phyloP scores from a whole-genome alignment of 2,113 vertebrate genomes.

The Dryoscopus gambensis region DNA sequence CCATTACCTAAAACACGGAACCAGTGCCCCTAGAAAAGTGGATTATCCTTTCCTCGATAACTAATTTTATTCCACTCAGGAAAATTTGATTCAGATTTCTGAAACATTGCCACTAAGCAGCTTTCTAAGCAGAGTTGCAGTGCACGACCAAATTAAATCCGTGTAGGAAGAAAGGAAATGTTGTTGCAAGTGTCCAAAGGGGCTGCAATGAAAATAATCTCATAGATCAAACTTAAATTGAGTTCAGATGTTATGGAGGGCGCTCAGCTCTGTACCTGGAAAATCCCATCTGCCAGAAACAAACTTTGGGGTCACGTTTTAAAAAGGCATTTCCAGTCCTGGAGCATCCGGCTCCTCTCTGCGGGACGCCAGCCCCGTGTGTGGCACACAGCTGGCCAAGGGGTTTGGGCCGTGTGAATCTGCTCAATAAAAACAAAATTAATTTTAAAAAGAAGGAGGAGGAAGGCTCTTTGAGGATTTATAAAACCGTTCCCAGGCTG shows the following conservation, averaged over 20 bases:
- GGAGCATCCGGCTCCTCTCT: not conserved
- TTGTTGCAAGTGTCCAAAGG: slow-evolving; percentile 13
- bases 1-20: slow-evolving; percentile 2
- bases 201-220: slow-evolving; percentile 61
- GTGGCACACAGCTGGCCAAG: not conserved
- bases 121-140: slow-evolving; percentile 38
- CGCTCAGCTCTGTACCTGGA: not conserved
- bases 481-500: not conserved
- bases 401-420: not conserved
- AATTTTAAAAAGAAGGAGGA: fast-evolving
- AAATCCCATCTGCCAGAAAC: slow-evolving; percentile 38
- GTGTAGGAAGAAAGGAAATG: slow-evolving; percentile 24
- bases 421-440: not conserved
- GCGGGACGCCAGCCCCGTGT: not conserved
- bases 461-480: not conserved
- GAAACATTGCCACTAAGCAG: slow-evolving; percentile 33
- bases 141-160: slow-evolving; percentile 37
- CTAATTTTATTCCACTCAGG: slow-evolving; percentile 40
- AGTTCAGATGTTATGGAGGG: slow-evolving; percentile 31
- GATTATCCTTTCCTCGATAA: slow-evolving; percentile 39
- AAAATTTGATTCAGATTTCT: slow-evolving; percentile 52
- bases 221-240: slow-evolving; percentile 45
- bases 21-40: slow-evolving; percentile 19
- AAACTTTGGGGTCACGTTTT: not conserved
- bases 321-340: not conserved